phyloP scores from a whole-genome alignment of 2,888 invertebrate genomes.

The Lithosia quadra region DNA sequence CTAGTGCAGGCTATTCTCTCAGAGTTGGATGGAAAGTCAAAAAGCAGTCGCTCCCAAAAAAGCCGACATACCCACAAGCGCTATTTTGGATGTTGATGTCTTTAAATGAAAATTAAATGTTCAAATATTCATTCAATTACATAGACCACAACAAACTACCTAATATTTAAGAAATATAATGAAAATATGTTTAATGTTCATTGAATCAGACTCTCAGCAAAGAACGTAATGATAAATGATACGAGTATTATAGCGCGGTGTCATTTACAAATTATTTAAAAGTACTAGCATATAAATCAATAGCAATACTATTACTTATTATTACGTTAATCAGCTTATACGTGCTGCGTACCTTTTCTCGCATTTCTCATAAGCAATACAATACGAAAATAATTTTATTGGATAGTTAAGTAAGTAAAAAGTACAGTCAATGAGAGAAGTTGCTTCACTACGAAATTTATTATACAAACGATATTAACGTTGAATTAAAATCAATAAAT shows the following conservation, averaged over 20 bases:
- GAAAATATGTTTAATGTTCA: too few relatives aligned
- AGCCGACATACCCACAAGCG: too few relatives aligned
- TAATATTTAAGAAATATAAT: too few relatives aligned
- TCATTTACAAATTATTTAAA: slow-evolving; percentile 54
- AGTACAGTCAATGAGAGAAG: slow-evolving; percentile 21
- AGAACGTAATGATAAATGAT: slow-evolving; percentile 48
- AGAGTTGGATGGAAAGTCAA: too few relatives aligned
- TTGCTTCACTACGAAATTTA: neutral
- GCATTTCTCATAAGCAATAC: slow-evolving; percentile 45
- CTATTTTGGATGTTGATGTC: too few relatives aligned
- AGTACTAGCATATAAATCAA: slow-evolving; percentile 43
- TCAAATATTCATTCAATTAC: too few relatives aligned
- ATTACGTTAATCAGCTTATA: slow-evolving; percentile 52
- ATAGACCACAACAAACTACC: neutral
- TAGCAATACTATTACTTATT: slow-evolving; percentile 40
- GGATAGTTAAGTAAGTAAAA: slow-evolving; percentile 39
- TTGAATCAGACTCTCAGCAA: slow-evolving; percentile 38
- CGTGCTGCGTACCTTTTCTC: slow-evolving; percentile 30
- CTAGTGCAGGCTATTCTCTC: too few relatives aligned
- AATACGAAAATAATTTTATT: slow-evolving; percentile 52
- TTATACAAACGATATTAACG: neutral
- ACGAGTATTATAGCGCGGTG: slow-evolving; percentile 29
- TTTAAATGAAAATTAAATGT: too few relatives aligned
- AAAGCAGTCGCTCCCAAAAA: neutral
- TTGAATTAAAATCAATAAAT: neutral